A percentile compares a stretch with the other conserved stretches of the same genome.
These are phyloP conservation scores for Chionomys nivalis DNA, from an alignment of 2,113 vertebrate genomes.

Conservation along the genomic window DNA sequence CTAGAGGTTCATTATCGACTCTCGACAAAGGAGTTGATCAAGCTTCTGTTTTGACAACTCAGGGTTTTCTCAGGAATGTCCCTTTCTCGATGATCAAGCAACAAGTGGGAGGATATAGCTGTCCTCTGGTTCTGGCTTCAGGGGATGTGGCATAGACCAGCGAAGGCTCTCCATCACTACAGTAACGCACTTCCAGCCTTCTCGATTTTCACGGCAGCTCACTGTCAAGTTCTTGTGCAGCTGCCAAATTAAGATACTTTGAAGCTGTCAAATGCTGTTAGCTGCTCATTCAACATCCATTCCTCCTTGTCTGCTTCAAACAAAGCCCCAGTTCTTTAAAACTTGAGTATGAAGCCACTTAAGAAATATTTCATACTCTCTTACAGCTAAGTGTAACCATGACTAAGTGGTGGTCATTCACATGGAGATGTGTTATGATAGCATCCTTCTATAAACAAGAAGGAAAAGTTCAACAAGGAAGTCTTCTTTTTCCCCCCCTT, in stretches of 20 bases:
- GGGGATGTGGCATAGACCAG: not conserved
- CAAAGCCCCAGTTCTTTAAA: not conserved
- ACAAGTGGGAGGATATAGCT: not conserved
- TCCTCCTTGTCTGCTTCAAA: not conserved
- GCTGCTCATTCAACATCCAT: not conserved
- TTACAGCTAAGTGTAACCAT: not conserved
- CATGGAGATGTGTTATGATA: not conserved
- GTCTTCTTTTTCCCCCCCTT: not conserved
- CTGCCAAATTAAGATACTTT: not conserved
- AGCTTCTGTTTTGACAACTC: not conserved
- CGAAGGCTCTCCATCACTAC: not conserved
- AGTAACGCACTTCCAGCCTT: not conserved
- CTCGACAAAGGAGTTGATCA: not conserved
- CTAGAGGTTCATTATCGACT: not conserved
- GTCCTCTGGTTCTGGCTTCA: not conserved
- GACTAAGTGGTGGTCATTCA: not conserved
- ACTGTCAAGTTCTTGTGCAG: not conserved
- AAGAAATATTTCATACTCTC: not conserved
- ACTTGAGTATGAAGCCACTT: not conserved
- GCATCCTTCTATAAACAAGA: conserved; percentile 8
- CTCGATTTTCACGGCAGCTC: not conserved
- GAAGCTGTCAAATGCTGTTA: not conserved
- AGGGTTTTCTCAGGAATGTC: not conserved
- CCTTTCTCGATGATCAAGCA: not conserved
- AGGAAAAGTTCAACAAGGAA: not conserved